Evolutionary conservation across 2,113 vertebrate genomes (phyloP).

Genomic region (Amblyopsis rosae): DNA sequence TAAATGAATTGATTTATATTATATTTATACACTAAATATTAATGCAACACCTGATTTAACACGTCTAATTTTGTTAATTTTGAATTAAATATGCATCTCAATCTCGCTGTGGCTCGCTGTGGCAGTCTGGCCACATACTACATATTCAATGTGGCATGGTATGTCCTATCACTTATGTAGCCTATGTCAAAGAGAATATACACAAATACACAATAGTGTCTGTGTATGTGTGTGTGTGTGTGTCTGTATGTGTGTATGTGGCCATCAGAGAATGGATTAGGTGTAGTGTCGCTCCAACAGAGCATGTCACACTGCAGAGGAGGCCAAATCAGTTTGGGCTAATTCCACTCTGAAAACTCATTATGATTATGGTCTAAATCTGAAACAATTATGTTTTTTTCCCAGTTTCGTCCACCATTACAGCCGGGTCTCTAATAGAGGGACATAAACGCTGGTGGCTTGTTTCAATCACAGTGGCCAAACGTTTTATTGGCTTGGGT

Average conservation of each 20-base stretch:
- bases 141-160: too few relatives aligned
- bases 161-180: too few relatives aligned
- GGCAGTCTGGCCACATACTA: too few relatives aligned
- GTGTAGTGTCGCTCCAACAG: constrained; percentile 1
- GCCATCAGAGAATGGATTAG: constrained; percentile 5
- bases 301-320: neutral
- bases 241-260: neutral
- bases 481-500: neutral
- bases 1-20: too few relatives aligned
- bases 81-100: too few relatives aligned
- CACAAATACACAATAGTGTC: neutral
- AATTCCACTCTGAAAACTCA: constrained; percentile 9
- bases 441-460: neutral
- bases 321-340: constrained; percentile 14
- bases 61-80: too few relatives aligned
- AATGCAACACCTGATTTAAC: too few relatives aligned
- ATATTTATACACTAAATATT: too few relatives aligned
- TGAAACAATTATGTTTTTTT: constrained; percentile 3
- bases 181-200: neutral
- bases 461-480: neutral
- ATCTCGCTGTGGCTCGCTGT: too few relatives aligned
- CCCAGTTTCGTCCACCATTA: neutral
- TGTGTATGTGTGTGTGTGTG: neutral
- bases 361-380: constrained; percentile 6
- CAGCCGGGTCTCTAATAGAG: neutral